Percentiles rank a stretch among this genome's conserved stretches.
Evolutionary conservation across 2,113 vertebrate genomes (phyloP).

Genomic region (Baryphthengus martii): DNA sequence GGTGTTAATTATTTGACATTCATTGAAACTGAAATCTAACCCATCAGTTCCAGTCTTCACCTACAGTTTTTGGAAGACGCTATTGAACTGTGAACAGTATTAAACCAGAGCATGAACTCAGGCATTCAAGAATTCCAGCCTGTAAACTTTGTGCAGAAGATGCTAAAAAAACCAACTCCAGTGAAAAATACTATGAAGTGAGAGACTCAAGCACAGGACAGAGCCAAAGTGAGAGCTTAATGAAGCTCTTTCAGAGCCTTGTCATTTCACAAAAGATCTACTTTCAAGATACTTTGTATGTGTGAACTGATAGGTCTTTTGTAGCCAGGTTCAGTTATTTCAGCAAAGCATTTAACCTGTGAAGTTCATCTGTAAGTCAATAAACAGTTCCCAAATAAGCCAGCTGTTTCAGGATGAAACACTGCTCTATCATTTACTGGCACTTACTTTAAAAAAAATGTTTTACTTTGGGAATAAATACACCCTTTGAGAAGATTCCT

Average conservation of each 20-base stretch:
- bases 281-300: neutral
- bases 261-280: neutral
- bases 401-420: conserved; percentile 14
- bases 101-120: neutral
- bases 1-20: neutral
- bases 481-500: neutral
- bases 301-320: neutral
- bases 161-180: neutral
- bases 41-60: neutral
- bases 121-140: neutral
- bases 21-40: neutral
- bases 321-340: neutral
- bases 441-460: neutral
- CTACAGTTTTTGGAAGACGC: neutral
- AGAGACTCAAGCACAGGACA: neutral
- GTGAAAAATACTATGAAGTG: neutral
- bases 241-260: neutral
- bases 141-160: neutral
- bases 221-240: neutral
- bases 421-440: neutral
- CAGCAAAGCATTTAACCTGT: neutral
- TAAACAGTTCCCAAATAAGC: neutral
- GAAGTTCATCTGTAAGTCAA: neutral
- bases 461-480: neutral
- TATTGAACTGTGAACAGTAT: neutral